Conservation (phyloP, 2,113 vertebrate species). For the Malurus melanocephalus region DNA sequence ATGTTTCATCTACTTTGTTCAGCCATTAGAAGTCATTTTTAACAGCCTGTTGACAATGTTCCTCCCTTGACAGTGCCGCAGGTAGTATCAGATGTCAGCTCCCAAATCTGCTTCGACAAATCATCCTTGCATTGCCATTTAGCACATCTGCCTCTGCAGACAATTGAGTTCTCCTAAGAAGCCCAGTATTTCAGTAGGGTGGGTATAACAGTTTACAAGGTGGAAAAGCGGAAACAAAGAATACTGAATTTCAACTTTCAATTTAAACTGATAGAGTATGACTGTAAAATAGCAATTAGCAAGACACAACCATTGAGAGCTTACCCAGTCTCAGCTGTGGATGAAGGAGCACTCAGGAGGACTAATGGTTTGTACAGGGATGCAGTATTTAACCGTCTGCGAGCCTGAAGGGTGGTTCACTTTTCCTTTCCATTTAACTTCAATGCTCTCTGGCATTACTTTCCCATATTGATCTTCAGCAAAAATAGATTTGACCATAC, state of each 20-base stretch:
- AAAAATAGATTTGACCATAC: neutral
- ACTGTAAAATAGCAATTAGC: constrained; percentile 27
- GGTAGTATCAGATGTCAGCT: constrained; percentile 43
- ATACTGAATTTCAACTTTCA: constrained; percentile 7
- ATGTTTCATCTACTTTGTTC: constrained; percentile 53
- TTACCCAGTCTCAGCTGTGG: neutral
- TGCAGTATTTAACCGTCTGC: neutral
- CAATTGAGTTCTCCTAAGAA: constrained; percentile 52
- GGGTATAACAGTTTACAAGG: neutral
- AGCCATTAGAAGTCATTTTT: constrained; percentile 63
- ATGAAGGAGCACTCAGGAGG: neutral
- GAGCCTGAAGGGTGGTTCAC: neutral
- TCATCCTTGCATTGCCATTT: constrained; percentile 25
- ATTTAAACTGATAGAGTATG: neutral
- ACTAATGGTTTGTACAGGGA: neutral
- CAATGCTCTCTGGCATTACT: constrained; percentile 18
- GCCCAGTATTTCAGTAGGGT: neutral
- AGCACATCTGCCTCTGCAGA: constrained; percentile 50
- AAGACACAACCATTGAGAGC: constrained; percentile 6
- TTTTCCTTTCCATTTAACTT: constrained; percentile 20
- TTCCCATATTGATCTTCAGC: neutral
- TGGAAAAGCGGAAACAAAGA: neutral
- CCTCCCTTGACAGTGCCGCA: neutral
- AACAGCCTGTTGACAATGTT: constrained; percentile 64
- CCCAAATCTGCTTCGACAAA: constrained; percentile 21